Base-by-base conservation (phyloP, 2,113 vertebrate species). In the Brevimyrus niger region DNA sequence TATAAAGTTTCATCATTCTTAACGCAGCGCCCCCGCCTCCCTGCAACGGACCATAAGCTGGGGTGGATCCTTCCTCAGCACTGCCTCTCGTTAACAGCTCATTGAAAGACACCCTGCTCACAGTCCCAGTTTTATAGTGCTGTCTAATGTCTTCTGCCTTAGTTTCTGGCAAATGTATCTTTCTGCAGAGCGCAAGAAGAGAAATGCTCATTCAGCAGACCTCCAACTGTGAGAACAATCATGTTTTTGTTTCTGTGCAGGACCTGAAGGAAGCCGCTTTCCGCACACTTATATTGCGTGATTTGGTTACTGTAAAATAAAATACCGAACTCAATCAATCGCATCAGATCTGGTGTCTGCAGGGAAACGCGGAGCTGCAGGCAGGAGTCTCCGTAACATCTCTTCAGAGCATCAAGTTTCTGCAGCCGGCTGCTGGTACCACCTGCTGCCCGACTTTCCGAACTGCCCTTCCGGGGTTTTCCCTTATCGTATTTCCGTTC, bases 41-140 rank as follows among this genome's bases (percentile, higher is more conserved):
- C 17, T 11, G 35, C 47, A 27, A 47, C 23, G 50, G 11, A 48
- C 42, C 83, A 27, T 50, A 50, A 27, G 42, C 47, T 27, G 46
- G 83, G 83, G 46, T 11, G 83, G 23, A 86, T 86, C 50, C 44
- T 38, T 19, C 48, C 35, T 27, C 50, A 53, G 86, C 86, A 38
- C n/a, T 87, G 13, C 86, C 31, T 87, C 48, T 87, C 48, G 31
- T 87, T 87, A 87, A 55, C 86, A 87, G 6, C 51, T 87, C 48
- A 55, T 23, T 21, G 27, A 58, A 87, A 31, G 15, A 55, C 38
- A 87, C 50, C 23, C 17, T 23, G 13, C 86, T 87, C 31, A 42
- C 50, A 38, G 31, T 55, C 48, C 50, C 50, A 17, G 27, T 87
- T 53, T 87, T 9, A 87, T 55, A 53, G 50, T 87, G 48, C 31